Evolutionary conservation across 2,888 invertebrate species (phyloP), one percentile per base, ranked within the genome.

Genomic region (Pimpla rufipes): DNA sequence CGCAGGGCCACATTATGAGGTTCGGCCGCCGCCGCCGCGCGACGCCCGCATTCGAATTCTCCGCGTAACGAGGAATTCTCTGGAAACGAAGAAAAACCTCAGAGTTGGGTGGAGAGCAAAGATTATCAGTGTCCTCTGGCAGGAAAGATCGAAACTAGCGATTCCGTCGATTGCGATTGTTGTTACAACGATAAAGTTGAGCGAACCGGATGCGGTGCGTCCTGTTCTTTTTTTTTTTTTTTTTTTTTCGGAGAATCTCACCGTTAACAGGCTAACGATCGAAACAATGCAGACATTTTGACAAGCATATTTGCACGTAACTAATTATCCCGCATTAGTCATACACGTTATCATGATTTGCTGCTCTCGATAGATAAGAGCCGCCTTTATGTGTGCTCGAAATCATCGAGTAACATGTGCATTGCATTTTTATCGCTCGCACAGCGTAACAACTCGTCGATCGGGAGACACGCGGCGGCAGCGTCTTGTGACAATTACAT

Each of bases 21-120:
- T 45, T 45, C 4, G n/a, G 45, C 1, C 13, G 4, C n/a, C n/a
- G n/a, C n/a, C n/a, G n/a, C n/a, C n/a, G n/a, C 13, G 13, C 45
- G 21, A 52, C 11, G 57, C 7, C 13, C 57, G 0, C n/a, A 5
- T 16, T 16, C 37, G n/a, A 35, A 35, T 59, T 29, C n/a, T 59
- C 59, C n/a, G 59, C 16, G n/a, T 37, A 6, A 37, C 37, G 59
- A 35, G 16, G 59, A 59, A 37, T 59, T 59, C 16, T 37, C 11
- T 18, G 37, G 8, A 42, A 42, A 5, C 3, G 42, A 42, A 42
- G 37, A 57, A 11, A 29, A 5, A 29, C 4, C 4, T 29, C 13
- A 29, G 13, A 3, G 29, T 57, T 2, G 23, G 7, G 4, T 11
- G 1, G 13, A 21, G 16, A 59, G 16, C 8, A 2, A 37, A 37